These are phyloP conservation scores for Lasioglossum malachurum DNA, from an alignment of 2,888 invertebrate genomes.

Conservation along the genomic window DNA sequence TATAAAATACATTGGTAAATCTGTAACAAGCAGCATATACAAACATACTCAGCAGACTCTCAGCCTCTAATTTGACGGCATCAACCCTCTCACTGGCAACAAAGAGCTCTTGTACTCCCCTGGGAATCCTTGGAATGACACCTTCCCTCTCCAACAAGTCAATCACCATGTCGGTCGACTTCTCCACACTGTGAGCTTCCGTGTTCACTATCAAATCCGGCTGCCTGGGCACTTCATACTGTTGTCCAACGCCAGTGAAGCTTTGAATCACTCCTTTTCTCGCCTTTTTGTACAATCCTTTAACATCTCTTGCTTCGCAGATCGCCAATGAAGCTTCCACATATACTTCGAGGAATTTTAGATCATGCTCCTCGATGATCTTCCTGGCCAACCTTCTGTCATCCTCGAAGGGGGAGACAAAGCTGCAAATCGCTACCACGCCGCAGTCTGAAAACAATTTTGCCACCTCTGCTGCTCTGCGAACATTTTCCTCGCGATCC, in stretches of 20 bases:
- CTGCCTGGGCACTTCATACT: conserved; percentile 93
- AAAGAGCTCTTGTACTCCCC: conserved; percentile 88
- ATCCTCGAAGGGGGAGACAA: conserved; percentile 97
- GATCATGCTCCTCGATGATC: conserved; percentile 93
- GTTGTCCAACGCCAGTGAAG: conserved; percentile 96
- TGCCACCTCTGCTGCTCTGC: conserved; percentile 98
- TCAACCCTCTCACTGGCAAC: conserved; percentile 88
- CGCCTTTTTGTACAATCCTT: conserved; percentile 98
- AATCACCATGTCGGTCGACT: conserved; percentile 95
- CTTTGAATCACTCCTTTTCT: conserved; percentile 95
- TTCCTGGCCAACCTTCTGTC: conserved; percentile 95
- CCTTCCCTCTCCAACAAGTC: conserved; percentile 92
- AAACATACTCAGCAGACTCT: conserved; percentile 31
- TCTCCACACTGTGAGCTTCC: conserved; percentile 90
- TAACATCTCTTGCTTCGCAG: conserved; percentile 97
- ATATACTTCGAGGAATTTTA: conserved; percentile 97
- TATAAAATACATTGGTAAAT: background rate
- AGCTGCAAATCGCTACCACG: conserved; percentile 97
- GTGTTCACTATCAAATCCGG: conserved; percentile 95
- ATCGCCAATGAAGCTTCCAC: conserved; percentile 97
- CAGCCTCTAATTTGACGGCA: conserved; percentile 88
- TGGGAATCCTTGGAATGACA: conserved; percentile 81
- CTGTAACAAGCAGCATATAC: background rate
- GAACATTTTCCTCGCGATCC: conserved; percentile 98
- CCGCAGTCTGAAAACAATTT: conserved; percentile 99